Evolutionary conservation across 2,888 invertebrate genomes (phyloP).

Genomic region (Phymatocera aterrima): DNA sequence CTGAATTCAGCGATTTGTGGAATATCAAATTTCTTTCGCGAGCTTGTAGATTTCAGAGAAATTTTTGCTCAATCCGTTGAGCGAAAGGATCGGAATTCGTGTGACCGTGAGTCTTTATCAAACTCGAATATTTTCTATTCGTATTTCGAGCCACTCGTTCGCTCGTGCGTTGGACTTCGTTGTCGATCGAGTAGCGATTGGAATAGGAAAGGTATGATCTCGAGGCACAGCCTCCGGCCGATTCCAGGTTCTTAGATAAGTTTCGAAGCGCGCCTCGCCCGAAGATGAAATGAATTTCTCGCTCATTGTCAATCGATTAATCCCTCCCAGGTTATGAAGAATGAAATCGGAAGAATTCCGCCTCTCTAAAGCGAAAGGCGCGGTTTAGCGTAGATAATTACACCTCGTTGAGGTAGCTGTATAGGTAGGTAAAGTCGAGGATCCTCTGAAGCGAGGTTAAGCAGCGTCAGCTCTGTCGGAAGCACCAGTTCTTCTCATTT

Average conservation of each 20-base stretch:
- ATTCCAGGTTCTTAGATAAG: background rate
- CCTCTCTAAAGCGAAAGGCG: background rate
- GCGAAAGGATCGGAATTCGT: no score
- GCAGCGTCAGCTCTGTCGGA: constrained; percentile 38
- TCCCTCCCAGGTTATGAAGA: background rate
- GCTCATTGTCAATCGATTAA: background rate
- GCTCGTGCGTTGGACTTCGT: background rate
- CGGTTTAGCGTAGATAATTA: constrained; percentile 30
- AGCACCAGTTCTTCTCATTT: constrained; percentile 26
- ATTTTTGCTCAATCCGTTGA: no score
- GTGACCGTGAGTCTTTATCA: no score
- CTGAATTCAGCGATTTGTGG: background rate
- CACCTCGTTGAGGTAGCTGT: constrained; percentile 20
- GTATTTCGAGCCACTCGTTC: constrained; percentile 1
- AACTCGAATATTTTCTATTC: background rate
- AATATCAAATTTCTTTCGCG: no score
- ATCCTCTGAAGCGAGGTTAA: constrained; percentile 36
- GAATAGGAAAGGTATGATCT: background rate
- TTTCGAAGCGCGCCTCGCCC: background rate
- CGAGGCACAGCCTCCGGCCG: background rate
- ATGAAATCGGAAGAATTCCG: background rate
- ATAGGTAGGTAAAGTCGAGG: constrained; percentile 16
- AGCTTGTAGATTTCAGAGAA: background rate
- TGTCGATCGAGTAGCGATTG: background rate
- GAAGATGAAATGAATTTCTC: constrained; percentile 6